Evolutionary conservation across 2,797 vertebrate species (phyloP).

Genomic region (Lepus oiostolus): DNA sequence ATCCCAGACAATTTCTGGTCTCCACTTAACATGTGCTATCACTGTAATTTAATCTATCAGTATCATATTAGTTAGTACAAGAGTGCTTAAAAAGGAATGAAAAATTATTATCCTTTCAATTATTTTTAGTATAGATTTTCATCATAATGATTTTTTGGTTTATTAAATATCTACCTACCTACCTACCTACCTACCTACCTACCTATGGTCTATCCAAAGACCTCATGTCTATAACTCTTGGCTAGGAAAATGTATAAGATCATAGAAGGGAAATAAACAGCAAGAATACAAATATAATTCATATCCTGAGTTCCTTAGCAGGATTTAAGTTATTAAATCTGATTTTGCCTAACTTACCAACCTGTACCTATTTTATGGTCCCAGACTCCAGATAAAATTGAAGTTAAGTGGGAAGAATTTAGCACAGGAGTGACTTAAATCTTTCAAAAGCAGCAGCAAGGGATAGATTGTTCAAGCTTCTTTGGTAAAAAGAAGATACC

Average conservation of each 20-base stretch:
- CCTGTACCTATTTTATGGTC: not conserved
- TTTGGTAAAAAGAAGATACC: not conserved
- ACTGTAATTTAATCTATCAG: not conserved
- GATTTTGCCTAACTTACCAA: not conserved
- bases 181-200: not conserved
- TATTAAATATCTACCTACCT: too few species aligned
- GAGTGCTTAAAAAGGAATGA: slow-evolving; percentile 9
- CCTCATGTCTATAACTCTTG: not conserved
- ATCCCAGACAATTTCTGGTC: not conserved
- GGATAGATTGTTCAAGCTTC: not conserved
- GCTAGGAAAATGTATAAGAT: not conserved
- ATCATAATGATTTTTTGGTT: not conserved
- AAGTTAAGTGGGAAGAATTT: slow-evolving; percentile 32
- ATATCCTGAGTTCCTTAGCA: not conserved
- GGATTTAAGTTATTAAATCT: not conserved
- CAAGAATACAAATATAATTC: not conserved
- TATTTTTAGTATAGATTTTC: slow-evolving; percentile 38
- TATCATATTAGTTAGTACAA: not conserved
- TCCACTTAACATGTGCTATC: not conserved
- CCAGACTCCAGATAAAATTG: not conserved
- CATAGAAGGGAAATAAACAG: not conserved
- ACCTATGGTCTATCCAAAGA: not conserved
- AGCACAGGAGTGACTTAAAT: not conserved
- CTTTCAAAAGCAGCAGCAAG: not conserved
- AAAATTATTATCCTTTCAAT: not conserved